Evolutionary conservation across 2,113 vertebrate genomes (phyloP).

Genomic region (Climacteris rufus): DNA sequence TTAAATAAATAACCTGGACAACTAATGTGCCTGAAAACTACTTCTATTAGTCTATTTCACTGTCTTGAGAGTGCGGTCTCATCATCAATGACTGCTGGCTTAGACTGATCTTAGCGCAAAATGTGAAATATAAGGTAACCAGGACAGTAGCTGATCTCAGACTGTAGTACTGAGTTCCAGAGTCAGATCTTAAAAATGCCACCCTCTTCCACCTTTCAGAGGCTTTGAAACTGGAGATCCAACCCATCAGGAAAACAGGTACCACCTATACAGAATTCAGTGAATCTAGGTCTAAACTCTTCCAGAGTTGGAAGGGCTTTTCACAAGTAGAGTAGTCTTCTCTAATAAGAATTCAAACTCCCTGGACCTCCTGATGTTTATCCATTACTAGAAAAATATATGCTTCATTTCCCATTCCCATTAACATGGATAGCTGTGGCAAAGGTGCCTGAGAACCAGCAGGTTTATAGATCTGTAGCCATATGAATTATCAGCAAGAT

Average conservation of each 20-base stretch:
- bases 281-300: neutral
- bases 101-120: neutral
- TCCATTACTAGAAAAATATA: conserved; percentile 52
- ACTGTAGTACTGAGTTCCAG: neutral
- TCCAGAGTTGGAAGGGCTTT: conserved; percentile 2
- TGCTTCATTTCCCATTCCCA: conserved; percentile 53
- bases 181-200: neutral
- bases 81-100: neutral
- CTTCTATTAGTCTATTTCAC: neutral
- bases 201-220: neutral
- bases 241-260: neutral
- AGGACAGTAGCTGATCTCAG: neutral
- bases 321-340: neutral
- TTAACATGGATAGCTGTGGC: conserved; percentile 37
- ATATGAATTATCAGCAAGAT: conserved; percentile 57
- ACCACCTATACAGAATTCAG: neutral
- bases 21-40: neutral
- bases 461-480: conserved; percentile 43
- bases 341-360: conserved; percentile 45
- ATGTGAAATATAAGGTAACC: neutral
- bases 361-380: conserved; percentile 46
- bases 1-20: neutral
- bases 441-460: conserved; percentile 47
- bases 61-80: neutral
- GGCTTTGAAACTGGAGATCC: neutral